Base-by-base conservation (phyloP, 2,113 vertebrate species). In the Elachura formosa region DNA sequence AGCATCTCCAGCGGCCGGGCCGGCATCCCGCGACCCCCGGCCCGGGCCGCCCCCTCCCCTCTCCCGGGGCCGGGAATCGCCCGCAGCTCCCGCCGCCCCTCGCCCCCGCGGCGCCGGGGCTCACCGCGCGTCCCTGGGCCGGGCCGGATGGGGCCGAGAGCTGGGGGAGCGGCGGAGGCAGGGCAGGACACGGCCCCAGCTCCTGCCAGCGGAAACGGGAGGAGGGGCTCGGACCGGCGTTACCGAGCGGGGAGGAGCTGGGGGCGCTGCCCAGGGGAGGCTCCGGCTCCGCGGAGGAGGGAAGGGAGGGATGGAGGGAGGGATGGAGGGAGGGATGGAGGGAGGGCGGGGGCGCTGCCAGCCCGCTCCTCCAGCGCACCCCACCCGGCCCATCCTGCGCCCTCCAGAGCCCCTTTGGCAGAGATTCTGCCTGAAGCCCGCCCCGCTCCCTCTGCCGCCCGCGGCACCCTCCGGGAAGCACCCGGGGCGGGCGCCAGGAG, bases 191-290 rank as follows among this genome's bases (percentile, higher is more conserved):
- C 87, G 59, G 86, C 67, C 75, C 75, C 81, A 12, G 91, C 96
- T 79, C 36, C 96, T 45, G 69, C 96, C 96, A 97, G 97, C 97
- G 97, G 97, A 98, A 98, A 96, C 97, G 58, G 93, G 96, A 94
- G 97, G 97, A 97, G 97, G 96, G 93, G 93, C 89, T 63, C 45
- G 85, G 76, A 67, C 77, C 64, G 43, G 84, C 87, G 41, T 55
- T 80, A 55, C 91, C 49, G 76, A 90, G 87, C 64, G 73, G 95
- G 96, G 95, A 89, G 96, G 96, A 95, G 96, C 95, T 54, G 84
- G 84, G 93, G 89, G 90, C 41, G 69, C 56, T 62, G 84, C 90
- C 87, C 95, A 81, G 56, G 55, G 58, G 48, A 73, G 69, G 58
- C 22, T 73, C 62, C 73, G 31, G 31, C 26, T 55, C 28, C 52